Evolutionary conservation across 2,113 vertebrate species (phyloP), one percentile per base, ranked within the genome.

Genomic region (Pseudolaguvia tuberculata): DNA sequence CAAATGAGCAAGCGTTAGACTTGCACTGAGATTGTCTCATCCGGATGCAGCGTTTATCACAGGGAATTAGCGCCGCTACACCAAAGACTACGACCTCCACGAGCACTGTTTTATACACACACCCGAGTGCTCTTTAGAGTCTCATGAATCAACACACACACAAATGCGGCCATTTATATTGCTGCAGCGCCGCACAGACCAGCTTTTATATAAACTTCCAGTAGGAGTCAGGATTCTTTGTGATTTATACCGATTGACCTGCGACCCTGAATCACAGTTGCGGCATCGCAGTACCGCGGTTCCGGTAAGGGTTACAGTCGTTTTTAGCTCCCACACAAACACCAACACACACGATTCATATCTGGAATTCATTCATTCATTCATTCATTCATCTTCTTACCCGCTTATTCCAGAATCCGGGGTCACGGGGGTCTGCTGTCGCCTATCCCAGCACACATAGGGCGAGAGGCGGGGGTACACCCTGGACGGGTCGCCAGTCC

Each of bases 1-100:
- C 79, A 88, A 87, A 88, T 83, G 79, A 83, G 73, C 81, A 70
- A 53, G 78, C 75, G 79, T 85, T 81, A 81, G 83, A 77, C 62
- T 51, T 47, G 35, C 74, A 1, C 21, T 65, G 78, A 68, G 78
- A 84, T 83, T 81, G 82, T 78, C 69, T 70, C 5, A 12, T 47
- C 18, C 67, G n/a, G 27, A 18, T 0, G 12, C 39, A 17, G 70
- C 59, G 50, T 56, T 47, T 59, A n/a, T 25, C 48, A 45, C 47
- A 13, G 52, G 2, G 55, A 79, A 70, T 66, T 65, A 21, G 66
- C 51, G 31, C 52, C 25, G 66, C 78, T 73, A 45, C 56, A 72
- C 72, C 4, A 17, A 6, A 72, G 7, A 17, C 13, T 8, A 23
- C 9, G 62, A 45, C 39, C 62, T 65, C 62, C 17, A 65, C 39